Evolutionary conservation across 2,888 invertebrate genomes (phyloP).

Genomic region (Scaptomyza polygonia): DNA sequence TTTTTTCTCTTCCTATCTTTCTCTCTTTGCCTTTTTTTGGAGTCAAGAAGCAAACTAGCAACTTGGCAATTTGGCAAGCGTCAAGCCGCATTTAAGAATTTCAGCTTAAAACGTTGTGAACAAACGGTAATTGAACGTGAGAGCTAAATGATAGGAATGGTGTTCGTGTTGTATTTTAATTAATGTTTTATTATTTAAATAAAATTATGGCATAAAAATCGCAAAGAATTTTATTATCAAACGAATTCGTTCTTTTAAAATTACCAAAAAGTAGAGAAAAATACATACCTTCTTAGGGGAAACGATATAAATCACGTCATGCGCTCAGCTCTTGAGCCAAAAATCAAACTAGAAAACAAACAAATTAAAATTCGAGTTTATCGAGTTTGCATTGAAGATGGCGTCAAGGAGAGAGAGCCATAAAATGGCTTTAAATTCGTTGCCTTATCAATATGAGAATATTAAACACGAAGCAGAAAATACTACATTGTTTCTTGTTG

Average conservation of each 20-base stretch:
- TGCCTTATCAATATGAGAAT: slow-evolving; percentile 36
- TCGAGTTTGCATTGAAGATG: neutral
- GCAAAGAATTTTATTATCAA: too few relatives aligned
- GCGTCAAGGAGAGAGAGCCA: neutral
- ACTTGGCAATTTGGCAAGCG: slow-evolving; percentile 39
- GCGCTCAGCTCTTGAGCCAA: too few relatives aligned
- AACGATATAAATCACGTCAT: too few relatives aligned
- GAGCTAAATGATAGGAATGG: neutral
- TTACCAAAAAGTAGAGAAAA: too few relatives aligned
- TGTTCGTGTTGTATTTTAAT: neutral
- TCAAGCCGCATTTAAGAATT: slow-evolving; percentile 35
- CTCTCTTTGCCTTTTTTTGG: neutral
- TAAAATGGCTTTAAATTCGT: slow-evolving; percentile 7
- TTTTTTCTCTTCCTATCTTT: slow-evolving; percentile 17
- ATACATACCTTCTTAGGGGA: too few relatives aligned
- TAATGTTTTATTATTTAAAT: neutral
- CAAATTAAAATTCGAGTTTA: too few relatives aligned
- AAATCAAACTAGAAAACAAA: too few relatives aligned
- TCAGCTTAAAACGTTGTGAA: neutral
- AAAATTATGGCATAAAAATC: neutral
- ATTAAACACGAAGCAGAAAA: slow-evolving; percentile 15
- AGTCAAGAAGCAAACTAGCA: slow-evolving; percentile 41
- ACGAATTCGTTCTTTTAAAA: too few relatives aligned
- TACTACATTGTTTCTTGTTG: slow-evolving; percentile 8
- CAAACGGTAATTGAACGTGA: slow-evolving; percentile 25